phyloP scores from a whole-genome alignment of 2,113 vertebrate species.

The Emydura subglobosa region DNA sequence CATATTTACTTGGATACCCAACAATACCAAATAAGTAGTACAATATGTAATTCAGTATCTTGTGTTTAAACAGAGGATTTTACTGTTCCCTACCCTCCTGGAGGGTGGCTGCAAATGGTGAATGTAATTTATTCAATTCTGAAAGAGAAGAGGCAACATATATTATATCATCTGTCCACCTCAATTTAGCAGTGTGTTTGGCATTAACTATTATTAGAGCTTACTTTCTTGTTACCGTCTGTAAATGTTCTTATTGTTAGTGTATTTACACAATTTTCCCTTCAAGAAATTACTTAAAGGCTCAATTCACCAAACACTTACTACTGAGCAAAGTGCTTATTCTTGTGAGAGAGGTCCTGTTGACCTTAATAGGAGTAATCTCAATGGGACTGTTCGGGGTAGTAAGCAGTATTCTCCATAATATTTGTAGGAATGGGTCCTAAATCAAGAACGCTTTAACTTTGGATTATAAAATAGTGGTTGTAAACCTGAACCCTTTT shows the following conservation, averaged over 20 bases:
- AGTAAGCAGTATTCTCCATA: background rate
- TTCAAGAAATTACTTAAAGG: conserved; percentile 17
- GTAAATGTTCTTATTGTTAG: conserved; percentile 6
- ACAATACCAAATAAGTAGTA: background rate
- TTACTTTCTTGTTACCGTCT: conserved; percentile 3
- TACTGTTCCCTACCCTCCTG: background rate
- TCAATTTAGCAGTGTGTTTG: conserved; percentile 1
- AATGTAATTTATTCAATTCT: background rate
- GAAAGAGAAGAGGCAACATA: background rate
- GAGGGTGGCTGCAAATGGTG: background rate
- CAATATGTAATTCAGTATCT: background rate
- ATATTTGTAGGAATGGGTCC: background rate
- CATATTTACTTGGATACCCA: background rate
- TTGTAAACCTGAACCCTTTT: background rate
- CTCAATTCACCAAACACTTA: background rate
- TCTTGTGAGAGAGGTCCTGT: background rate
- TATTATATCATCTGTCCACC: background rate
- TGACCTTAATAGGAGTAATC: background rate
- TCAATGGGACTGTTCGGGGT: background rate
- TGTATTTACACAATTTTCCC: background rate
- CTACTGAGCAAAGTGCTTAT: background rate
- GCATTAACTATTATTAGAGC: background rate
- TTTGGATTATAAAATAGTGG: background rate
- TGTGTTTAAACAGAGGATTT: background rate
- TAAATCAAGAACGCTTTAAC: background rate